Conservation (phyloP, 1,140 invertebrate species). For the Nasonia giraulti region DNA sequence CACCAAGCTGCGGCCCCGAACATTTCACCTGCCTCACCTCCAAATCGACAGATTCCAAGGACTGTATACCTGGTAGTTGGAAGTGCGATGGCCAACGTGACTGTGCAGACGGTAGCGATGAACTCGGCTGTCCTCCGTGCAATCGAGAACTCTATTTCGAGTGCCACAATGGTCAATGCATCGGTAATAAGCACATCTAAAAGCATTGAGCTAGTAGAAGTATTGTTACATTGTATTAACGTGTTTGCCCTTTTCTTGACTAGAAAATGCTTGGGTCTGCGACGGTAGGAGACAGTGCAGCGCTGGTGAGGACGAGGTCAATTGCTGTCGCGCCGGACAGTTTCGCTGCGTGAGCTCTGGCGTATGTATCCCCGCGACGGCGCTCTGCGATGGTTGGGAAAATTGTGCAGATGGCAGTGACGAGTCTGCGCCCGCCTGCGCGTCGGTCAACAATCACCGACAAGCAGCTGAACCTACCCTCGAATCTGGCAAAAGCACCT, state of each 20-base stretch:
- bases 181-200: slow-evolving; percentile 74
- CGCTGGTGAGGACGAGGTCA: slow-evolving; percentile 80
- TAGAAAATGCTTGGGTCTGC: slow-evolving; percentile 78
- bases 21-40: slow-evolving; percentile 84
- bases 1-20: slow-evolving; percentile 84
- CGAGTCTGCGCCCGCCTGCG: slow-evolving; percentile 79
- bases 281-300: slow-evolving; percentile 84
- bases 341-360: slow-evolving; percentile 79
- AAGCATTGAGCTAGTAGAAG: neutral
- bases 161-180: slow-evolving; percentile 85
- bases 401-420: slow-evolving; percentile 85
- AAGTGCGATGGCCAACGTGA: slow-evolving; percentile 89
- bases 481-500: slow-evolving; percentile 73
- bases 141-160: slow-evolving; percentile 79
- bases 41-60: slow-evolving; percentile 70
- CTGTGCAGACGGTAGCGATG: slow-evolving; percentile 89
- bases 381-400: slow-evolving; percentile 81
- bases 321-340: slow-evolving; percentile 76
- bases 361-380: slow-evolving; percentile 77
- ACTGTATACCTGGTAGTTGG: slow-evolving; percentile 90
- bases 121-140: slow-evolving; percentile 82
- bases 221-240: slow-evolving; percentile 13
- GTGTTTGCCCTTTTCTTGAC: slow-evolving; percentile 7
- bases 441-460: slow-evolving; percentile 63
- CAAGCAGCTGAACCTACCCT: slow-evolving; percentile 58